Base-by-base conservation (phyloP, 1,140 invertebrate species). In the Trinorchestia longiramus region DNA sequence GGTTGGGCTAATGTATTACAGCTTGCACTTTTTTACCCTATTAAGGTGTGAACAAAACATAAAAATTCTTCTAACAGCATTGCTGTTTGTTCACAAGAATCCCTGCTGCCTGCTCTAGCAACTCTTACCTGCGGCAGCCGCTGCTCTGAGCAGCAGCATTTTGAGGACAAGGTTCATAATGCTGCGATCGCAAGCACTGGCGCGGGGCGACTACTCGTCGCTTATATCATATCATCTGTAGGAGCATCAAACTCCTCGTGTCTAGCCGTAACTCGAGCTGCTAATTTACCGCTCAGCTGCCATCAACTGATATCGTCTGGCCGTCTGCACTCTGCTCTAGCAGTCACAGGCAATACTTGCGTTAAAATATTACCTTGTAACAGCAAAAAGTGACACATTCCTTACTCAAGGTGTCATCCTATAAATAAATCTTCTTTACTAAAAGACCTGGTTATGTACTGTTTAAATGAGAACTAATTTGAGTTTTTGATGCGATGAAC, bases 81-180 rank as follows among this genome's bases (percentile, higher is more conserved):
- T 19, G 6, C 28, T 17, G 28, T 90, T 11, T 90, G 15, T 17
- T 8, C 1, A 8, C 88, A 42, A 42, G 11, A 3, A 90, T 90
- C 28, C n/a, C 28, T 11, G n/a, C 43, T 11, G 36, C 43, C 43
- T 42, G 41, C 43, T 17, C 36, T 42, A 90, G 43, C 41, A 15
- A 90, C 43, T 42, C 88, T 90, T 41, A 90, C 88, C 88, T 11
- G 88, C 88, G 41, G 88, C 88, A 28, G 88, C 88, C 43, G 88
- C 88, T 90, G 88, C 88, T 17, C n/a, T 36, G 88, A 90, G 88
- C 88, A 90, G 28, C 88, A 90, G 88, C 43, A 90, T 41, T 43
- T 43, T 43, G 36, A 90, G 6, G 8, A 90, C 6, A 8, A 42
- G 28, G 41, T 90, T 90, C 88, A 90, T 90, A 90, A 53, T 53